Base-by-base conservation (phyloP, 2,113 vertebrate genomes). In the Leptodactylus fuscus region DNA sequence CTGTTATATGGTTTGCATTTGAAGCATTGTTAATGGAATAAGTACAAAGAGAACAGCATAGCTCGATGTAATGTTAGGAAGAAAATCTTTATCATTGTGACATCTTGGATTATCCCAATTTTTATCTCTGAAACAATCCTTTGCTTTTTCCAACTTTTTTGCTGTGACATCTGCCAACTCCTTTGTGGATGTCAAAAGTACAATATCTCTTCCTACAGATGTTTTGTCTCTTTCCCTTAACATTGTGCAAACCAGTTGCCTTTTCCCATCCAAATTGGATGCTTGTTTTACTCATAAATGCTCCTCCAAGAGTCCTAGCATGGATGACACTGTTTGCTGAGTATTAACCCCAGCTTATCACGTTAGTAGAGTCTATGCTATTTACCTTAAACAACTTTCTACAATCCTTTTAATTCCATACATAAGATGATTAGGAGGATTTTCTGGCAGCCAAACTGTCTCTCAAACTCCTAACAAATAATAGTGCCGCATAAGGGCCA, bases 111-210 rank as follows among this genome's bases (percentile, higher is more conserved):
- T 85, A 90, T 89, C 90, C 89, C 90, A 88, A 89, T 92, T 92
- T 93, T 82, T 90, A 87, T 89, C 85, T 86, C 89, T 87, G 32
- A 88, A 83, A 88, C 91, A 87, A 88, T 83, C 34, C 90, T 87
- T 88, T 81, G 83, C 65, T 15, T 87, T 90, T 90, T 87, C 53
- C 87, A 89, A 55, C 85, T 91, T 74, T n/a, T 88, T 90, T 70
- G 74, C 86, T 85, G 89, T 15, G 87, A 91, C 90, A 93, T 91
- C 91, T 94, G 93, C 92, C 90, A 93, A 87, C 86, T 90, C 85
- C 38, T 87, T 87, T 91, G 92, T 90, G 94, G 91, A 94, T 90
- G 87, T 95, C 91, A 93, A 92, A 92, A 89, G 90, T 94, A 92
- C 75, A 89, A 92, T 78, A 89, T 87, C 78, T 87, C 88, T 90